phyloP scores from a whole-genome alignment of 1,140 invertebrate genomes.

The Rhizoglyphus robini region DNA sequence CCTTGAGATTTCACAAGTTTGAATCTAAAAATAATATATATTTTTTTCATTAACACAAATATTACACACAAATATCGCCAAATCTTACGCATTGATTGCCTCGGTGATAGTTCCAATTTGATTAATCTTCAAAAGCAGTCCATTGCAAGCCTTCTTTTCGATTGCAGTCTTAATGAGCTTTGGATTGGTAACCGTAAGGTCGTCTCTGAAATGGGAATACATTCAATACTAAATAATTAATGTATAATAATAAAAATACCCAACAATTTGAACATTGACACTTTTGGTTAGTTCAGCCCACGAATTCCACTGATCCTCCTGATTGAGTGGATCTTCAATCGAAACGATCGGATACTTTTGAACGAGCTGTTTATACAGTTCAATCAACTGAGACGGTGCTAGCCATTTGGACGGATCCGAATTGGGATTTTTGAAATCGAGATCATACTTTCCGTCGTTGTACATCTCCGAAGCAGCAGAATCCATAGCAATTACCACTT shows the following conservation, averaged over 20 bases:
- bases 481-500: constrained; percentile 96
- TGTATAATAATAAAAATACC: too few species aligned
- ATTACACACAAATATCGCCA: too few species aligned
- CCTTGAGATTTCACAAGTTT: constrained; percentile 83
- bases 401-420: constrained; percentile 48
- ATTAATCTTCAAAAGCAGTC: constrained; percentile 90
- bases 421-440: constrained; percentile 93
- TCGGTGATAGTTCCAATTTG: constrained; percentile 97
- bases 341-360: constrained; percentile 89
- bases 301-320: constrained; percentile 91
- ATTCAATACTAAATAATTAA: too few species aligned
- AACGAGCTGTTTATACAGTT: constrained; percentile 78
- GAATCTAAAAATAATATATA: constrained; percentile 79
- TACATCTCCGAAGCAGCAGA: constrained; percentile 94
- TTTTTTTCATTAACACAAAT: constrained; percentile 24
- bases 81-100: constrained; percentile 65
- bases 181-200: constrained; percentile 88
- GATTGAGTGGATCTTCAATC: constrained; percentile 97
- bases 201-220: too few species aligned
- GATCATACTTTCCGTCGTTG: constrained; percentile 72
- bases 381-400: constrained; percentile 57
- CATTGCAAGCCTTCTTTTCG: constrained; percentile 95
- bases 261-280: constrained; percentile 58
- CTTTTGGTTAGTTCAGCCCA: constrained; percentile 67
- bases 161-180: constrained; percentile 86